These are phyloP conservation scores for Rhagonycha lutea DNA, from an alignment of 2,888 invertebrate genomes.

Conservation along the genomic window DNA sequence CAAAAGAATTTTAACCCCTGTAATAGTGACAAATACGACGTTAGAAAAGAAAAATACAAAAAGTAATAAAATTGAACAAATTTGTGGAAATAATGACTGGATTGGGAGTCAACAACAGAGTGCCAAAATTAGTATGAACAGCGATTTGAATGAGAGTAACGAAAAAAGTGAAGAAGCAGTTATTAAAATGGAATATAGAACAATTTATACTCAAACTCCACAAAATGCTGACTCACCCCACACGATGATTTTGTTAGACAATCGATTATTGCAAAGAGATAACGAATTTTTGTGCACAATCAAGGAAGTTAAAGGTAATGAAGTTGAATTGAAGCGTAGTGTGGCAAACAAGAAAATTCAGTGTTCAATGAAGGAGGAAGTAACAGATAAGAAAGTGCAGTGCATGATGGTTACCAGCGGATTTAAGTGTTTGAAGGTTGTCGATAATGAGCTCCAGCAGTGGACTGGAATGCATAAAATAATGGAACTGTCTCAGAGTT, in stretches of 20 bases:
- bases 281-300: background rate
- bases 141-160: background rate
- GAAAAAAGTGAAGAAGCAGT: background rate
- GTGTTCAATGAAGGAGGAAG: constrained; percentile 8
- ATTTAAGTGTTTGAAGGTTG: constrained; percentile 21
- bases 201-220: constrained; percentile 28
- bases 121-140: background rate
- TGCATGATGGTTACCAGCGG: background rate
- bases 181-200: constrained; percentile 28
- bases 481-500: constrained; percentile 59
- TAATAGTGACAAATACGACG: background rate
- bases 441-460: constrained; percentile 21
- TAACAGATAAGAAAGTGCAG: constrained; percentile 5
- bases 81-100: background rate
- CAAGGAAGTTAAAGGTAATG: background rate
- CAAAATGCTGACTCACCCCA: constrained; percentile 38
- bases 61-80: background rate
- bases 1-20: background rate
- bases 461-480: constrained; percentile 61
- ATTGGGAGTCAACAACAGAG: background rate
- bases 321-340: background rate
- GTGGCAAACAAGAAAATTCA: constrained; percentile 12
- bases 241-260: constrained; percentile 39
- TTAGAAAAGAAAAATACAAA: background rate
- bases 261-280: constrained; percentile 10